Evolutionary conservation across 2,797 vertebrate species (phyloP), one percentile per base, ranked within the genome.

Genomic region (Pseudochromis fuscus): DNA sequence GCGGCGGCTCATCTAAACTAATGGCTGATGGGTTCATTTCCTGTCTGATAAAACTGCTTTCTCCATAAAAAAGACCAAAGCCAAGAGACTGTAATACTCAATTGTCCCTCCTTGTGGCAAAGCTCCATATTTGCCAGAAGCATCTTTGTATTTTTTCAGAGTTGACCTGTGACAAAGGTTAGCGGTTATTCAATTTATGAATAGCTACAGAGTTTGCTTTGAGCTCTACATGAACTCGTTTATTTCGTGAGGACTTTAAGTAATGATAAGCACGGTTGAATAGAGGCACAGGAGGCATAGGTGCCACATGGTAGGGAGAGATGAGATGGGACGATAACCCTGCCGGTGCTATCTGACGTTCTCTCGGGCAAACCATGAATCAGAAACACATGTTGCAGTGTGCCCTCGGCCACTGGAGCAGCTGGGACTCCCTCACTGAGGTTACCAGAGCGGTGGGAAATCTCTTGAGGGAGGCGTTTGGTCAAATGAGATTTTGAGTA

Each of bases 1-100:
- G 71, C 71, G 50, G 71, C 71, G 50, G 53, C 61, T 46, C 69
- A 82, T 74, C 50, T 63, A 71, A 67, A 57, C 66, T 75, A 79
- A 75, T 46, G 62, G 44, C 68, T 73, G 82, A 83, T 89, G 25
- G 53, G 83, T 83, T 46, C 1, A 33, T 69, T 91, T 91, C 90
- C 91, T 89, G 69, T 25, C 61, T 61, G 85, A 88, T 87, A 75
- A 85, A 85, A 72, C 56, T 40, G 53, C 64, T 80, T 88, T 83
- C 79, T 64, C 51, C 40, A 52, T 66, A 18, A 53, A 65, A 74
- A 25, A 23, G 52, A 69, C 35, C 52, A 70, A 45, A 53, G 59
- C 24, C 15, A n/a, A 30, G 18, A 31, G 16, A 30, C 33, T 30
- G 30, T 66, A 59, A 11, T 57, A 66, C 66, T 84, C 60, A 80